Evolutionary conservation across 2,797 vertebrate genomes (phyloP).

Genomic region (Phoebastria nigripes): DNA sequence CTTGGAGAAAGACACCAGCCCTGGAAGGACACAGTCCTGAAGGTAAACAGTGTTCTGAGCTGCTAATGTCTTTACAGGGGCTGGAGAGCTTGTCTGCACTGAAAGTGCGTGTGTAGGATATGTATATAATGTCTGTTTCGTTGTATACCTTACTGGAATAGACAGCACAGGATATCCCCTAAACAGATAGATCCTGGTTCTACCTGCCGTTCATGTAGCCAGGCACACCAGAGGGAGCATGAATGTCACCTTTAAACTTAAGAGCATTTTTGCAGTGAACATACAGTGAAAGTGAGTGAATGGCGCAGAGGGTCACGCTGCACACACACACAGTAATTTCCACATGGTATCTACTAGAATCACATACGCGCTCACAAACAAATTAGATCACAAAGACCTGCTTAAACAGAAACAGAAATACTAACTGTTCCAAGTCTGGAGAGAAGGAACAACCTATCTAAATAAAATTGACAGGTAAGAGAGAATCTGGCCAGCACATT

Average conservation of each 20-base stretch:
- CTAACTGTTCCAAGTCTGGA: neutral
- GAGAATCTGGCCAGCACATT: neutral
- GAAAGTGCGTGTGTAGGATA: neutral
- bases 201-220: neutral
- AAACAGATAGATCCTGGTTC: neutral
- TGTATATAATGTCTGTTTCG: neutral
- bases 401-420: neutral
- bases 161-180: neutral
- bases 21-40: neutral
- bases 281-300: neutral
- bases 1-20: neutral
- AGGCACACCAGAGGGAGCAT: neutral
- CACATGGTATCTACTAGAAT: neutral
- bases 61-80: neutral
- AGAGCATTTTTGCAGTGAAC: neutral
- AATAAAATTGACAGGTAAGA: neutral
- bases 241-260: neutral
- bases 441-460: neutral
- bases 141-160: neutral
- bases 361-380: neutral
- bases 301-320: neutral
- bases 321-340: neutral
- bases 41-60: neutral
- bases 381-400: neutral
- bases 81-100: neutral